Percentiles rank a stretch among this genome's conserved stretches.
Evolutionary conservation across 1,140 invertebrate species (phyloP).

Genomic region (Palaemon carinicauda): DNA sequence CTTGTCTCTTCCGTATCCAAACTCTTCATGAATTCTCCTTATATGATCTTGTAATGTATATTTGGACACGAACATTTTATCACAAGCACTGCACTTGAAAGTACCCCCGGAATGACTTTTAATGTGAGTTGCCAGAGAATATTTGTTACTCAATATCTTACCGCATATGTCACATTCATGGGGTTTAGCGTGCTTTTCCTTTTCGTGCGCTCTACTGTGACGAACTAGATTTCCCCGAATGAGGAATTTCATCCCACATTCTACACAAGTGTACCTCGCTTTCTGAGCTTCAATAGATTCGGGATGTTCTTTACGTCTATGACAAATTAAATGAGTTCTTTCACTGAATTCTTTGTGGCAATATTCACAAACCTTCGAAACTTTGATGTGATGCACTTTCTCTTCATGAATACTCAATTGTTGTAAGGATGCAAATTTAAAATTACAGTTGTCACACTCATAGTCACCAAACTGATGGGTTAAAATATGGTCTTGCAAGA

Average conservation of each 20-base stretch:
- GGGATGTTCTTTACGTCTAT: slow-evolving; percentile 41
- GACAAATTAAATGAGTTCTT: slow-evolving; percentile 25
- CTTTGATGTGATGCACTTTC: slow-evolving; percentile 23
- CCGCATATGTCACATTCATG: slow-evolving; percentile 29
- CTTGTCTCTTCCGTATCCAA: slow-evolving; percentile 41
- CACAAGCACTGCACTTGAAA: slow-evolving; percentile 35
- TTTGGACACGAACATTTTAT: slow-evolving; percentile 39
- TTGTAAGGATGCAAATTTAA: slow-evolving; percentile 37
- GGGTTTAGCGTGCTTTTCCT: slow-evolving; percentile 3
- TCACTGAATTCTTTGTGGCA: slow-evolving; percentile 40
- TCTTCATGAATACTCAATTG: slow-evolving; percentile 36
- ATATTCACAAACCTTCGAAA: slow-evolving; percentile 41
- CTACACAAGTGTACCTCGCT: slow-evolving; percentile 27
- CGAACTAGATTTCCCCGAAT: slow-evolving; percentile 36
- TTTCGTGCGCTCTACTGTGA: slow-evolving; percentile 29
- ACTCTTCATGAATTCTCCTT: slow-evolving; percentile 38
- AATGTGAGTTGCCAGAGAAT: slow-evolving; percentile 43
- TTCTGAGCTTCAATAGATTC: slow-evolving; percentile 37
- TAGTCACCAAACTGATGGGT: slow-evolving; percentile 51
- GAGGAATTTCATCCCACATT: slow-evolving; percentile 47
- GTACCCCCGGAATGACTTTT: slow-evolving; percentile 27
- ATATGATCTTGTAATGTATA: slow-evolving; percentile 43
- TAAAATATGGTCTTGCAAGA: slow-evolving; percentile 28
- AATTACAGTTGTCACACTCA: slow-evolving; percentile 27
- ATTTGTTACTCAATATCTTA: slow-evolving; percentile 42